A percentile compares a stretch with the other conserved stretches of the same genome.
These are phyloP conservation scores for Linnaemya vulpina DNA, from an alignment of 2,888 invertebrate species.

Conservation along the genomic window DNA sequence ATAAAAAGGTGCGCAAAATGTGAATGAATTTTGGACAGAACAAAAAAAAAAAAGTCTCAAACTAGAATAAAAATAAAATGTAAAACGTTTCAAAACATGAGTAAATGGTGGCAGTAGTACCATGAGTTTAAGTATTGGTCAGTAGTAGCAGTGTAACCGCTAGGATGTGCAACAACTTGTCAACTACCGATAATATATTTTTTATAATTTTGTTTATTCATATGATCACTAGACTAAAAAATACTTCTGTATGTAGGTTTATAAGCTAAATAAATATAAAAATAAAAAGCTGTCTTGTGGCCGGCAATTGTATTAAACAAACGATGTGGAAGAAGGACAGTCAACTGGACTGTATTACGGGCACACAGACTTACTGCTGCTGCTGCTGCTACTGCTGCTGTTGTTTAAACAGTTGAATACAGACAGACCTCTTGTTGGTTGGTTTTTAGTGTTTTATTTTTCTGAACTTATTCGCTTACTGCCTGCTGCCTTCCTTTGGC, in stretches of 20 bases:
- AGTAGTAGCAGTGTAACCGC: background rate
- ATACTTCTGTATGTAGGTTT: background rate
- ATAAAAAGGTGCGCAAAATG: constrained; percentile 4
- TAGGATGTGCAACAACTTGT: constrained; percentile 28
- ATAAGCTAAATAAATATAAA: background rate
- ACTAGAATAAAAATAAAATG: constrained; percentile 18
- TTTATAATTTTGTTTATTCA: background rate
- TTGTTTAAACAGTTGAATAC: constrained; percentile 17
- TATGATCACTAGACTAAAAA: background rate
- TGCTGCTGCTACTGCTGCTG: background rate
- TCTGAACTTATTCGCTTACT: background rate
- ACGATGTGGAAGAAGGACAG: constrained; percentile 29
- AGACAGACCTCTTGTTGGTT: background rate
- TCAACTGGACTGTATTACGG: background rate
- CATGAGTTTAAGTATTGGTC: background rate
- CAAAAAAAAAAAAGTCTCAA: background rate
- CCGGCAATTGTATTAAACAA: constrained; percentile 9
- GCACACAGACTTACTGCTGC: background rate
- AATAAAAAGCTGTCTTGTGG: background rate
- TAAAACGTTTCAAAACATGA: background rate
- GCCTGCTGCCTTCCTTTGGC: constrained; percentile 3
- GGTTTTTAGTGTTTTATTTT: background rate
- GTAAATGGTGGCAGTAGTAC: constrained; percentile 15
- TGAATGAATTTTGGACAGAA: constrained; percentile 29
- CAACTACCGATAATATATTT: constrained; percentile 3